phyloP scores from a whole-genome alignment of 2,113 vertebrate genomes.

The Lynx canadensis region DNA sequence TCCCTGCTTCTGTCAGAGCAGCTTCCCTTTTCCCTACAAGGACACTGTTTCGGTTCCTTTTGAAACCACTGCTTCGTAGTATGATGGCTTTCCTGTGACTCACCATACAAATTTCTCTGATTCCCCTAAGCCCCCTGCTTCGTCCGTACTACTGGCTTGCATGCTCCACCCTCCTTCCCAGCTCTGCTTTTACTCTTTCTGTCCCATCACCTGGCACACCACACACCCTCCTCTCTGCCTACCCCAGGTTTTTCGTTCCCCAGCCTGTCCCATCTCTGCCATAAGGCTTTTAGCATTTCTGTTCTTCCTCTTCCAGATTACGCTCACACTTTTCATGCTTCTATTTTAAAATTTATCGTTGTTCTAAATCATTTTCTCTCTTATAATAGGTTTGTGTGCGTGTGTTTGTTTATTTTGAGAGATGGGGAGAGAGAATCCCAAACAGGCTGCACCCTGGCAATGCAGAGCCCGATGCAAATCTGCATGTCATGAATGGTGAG shows the following conservation, averaged over 20 bases:
- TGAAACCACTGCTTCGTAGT: background rate
- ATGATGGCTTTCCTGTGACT: background rate
- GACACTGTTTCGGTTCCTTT: conserved; percentile 12
- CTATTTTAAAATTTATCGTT: conserved; percentile 11
- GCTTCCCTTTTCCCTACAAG: background rate
- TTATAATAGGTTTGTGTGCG: background rate
- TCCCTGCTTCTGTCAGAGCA: background rate
- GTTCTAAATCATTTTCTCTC: background rate
- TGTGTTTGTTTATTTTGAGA: too few species aligned
- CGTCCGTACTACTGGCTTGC: background rate
- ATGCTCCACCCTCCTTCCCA: background rate
- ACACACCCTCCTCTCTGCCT: background rate
- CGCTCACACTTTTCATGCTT: background rate
- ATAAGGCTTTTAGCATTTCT: conserved; percentile 11
- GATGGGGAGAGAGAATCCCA: too few species aligned
- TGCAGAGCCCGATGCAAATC: too few species aligned
- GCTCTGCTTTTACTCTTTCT: background rate
- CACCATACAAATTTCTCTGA: background rate
- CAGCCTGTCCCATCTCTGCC: background rate
- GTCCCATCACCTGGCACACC: background rate
- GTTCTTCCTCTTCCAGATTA: background rate
- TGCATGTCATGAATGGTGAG: too few species aligned
- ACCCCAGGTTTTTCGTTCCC: background rate
- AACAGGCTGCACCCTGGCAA: too few species aligned
- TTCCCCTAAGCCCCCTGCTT: background rate